Evolutionary conservation across 2,113 vertebrate species (phyloP), one percentile per base, ranked within the genome.

Genomic region (Phalacrocorax aristotelis): DNA sequence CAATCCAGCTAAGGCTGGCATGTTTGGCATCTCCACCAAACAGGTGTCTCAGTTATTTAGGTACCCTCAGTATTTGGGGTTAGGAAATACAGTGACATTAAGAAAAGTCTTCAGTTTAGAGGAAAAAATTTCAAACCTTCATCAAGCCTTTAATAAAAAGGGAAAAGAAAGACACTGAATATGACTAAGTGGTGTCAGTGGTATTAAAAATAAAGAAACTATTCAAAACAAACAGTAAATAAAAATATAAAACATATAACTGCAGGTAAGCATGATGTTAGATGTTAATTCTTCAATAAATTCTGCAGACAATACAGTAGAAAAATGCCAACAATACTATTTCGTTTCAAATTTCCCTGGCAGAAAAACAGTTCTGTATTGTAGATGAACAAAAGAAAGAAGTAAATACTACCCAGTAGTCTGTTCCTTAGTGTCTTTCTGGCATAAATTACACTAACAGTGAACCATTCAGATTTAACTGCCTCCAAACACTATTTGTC

Each of bases 401-500:
- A 92, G 83, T 32, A 91, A 87, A 76, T 69, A 76, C 52, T 79
- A 83, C 49, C 27, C 69, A 84, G 57, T 7, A 92, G 65, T 76
- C 79, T 95, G 65, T 65, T 97, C 32, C 60, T 91, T 64, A 79
- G 48, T 65, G 30, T 94, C 77, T 68, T 96, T 93, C 87, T 79
- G 81, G 70, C 40, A 76, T 69, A 93, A 91, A 79, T 87, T 78
- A 58, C n/a, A 75, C 76, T 78, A 81, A 80, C 60, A 83, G 80
- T 42, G 40, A 96, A 76, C 54, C 27, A 87, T 84, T 95, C 77
- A 95, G 76, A 84, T 30, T 8, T 52, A 92, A 74, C 72, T 82
- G 77, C 52, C 69, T 96, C 78, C 72, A 87, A 96, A 95, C 61
- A 75, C 64, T 82, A 91, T 95, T 92, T 89, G 76, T 82, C 90